These are phyloP conservation scores for Dasypus novemcinctus DNA, from an alignment of 2,113 vertebrate species.

Conservation along the genomic window DNA sequence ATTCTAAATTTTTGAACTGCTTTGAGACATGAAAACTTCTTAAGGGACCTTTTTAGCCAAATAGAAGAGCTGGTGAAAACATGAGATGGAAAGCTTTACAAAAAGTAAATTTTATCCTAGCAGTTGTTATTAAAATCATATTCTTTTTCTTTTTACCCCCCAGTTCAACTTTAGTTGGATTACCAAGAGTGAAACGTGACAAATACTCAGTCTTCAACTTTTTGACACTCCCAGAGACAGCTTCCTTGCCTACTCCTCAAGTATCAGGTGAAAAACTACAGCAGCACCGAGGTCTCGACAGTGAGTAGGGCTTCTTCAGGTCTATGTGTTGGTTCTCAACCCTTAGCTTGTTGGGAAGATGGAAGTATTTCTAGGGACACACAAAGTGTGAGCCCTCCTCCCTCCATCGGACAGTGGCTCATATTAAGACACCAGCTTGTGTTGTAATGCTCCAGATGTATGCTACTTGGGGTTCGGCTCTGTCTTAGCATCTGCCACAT, in stretches of 20 bases:
- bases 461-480: neutral
- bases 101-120: neutral
- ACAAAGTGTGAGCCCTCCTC: neutral
- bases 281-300: slow-evolving; percentile 60
- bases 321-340: neutral
- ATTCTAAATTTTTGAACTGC: neutral
- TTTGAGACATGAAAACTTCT: neutral
- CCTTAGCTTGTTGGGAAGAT: neutral
- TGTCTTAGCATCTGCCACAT: neutral
- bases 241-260: slow-evolving; percentile 54
- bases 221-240: slow-evolving; percentile 85
- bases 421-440: neutral
- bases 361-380: neutral
- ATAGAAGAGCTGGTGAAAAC: neutral
- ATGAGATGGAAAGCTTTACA: neutral
- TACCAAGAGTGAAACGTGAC: slow-evolving; percentile 95
- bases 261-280: slow-evolving; percentile 57
- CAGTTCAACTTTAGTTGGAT: slow-evolving; percentile 90
- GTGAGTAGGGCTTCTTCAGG: slow-evolving; percentile 78
- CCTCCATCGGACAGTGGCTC: neutral
- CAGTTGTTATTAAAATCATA: neutral
- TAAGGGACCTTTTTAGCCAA: neutral
- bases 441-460: neutral
- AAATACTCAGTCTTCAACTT: slow-evolving; percentile 98
- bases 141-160: slow-evolving; percentile 44